Base-by-base conservation (phyloP, 2,888 invertebrate species). In the Allacma fusca region DNA sequence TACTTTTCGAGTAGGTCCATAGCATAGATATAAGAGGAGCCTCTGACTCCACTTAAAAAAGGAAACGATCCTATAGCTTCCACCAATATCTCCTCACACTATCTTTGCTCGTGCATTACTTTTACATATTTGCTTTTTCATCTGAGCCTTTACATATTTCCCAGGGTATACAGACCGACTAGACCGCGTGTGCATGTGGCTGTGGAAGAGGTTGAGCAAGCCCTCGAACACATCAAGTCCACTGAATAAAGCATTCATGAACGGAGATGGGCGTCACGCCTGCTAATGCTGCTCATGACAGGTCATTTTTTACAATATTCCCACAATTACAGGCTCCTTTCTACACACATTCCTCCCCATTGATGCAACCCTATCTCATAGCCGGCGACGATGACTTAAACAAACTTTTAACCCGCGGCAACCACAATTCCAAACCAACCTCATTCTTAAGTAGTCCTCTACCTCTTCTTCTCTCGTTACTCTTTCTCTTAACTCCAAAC, bases 261-360 rank as follows among this genome's bases (percentile, higher is more conserved):
- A 81, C 78, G 75, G 74, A 79, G 81, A 81, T 81, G 82, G 82
- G 82, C 82, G 82, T 79, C 80, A 80, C 80, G 80, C 78, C 80
- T 80, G 79, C 81, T 81, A 79, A 80, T 81, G 81, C 82, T 82
- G 82, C 75, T 82, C 79, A 78, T 82, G 82, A 82, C 82, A 82
- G 82, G 81, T 78, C 81, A 81, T 82, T 82, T 81, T 82, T 82
- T 82, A 82, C 43, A 74, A 74, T 74, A 78, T 80, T 78, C 80
- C 75, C 78, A 79, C 80, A 80, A 80, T 80, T 80, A 80, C 78
- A 69, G 77, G 70, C 76, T 75, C 70, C 68, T 67, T 26, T 76
- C 26, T 44, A 68, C 12, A 23, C 24, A 40, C 23, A 44, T n/a
- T 24, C n/a, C 24, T 72, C 34, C 23, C 72, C 72, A 57, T 43